Evolutionary conservation across 2,888 invertebrate species (phyloP).

Genomic region (Drosophila niveifrons): DNA sequence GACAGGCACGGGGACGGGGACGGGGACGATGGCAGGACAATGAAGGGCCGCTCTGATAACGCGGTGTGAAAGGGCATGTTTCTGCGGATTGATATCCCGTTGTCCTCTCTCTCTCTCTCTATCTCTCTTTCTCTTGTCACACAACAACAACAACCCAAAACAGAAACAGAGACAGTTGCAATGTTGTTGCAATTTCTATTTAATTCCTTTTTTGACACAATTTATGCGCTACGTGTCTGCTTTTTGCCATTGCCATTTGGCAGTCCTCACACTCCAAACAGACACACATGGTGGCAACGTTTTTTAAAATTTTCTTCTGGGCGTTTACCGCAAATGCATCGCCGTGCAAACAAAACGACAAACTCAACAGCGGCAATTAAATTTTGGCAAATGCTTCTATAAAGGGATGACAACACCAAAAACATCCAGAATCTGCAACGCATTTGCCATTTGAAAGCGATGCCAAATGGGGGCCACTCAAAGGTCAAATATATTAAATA

Average conservation of each 20-base stretch:
- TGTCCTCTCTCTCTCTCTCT: constrained; percentile 61
- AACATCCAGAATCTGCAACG: not conserved
- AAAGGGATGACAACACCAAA: constrained; percentile 12
- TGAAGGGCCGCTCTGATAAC: constrained; percentile 58
- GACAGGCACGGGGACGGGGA: not conserved
- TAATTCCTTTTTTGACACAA: constrained; percentile 45
- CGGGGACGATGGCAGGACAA: constrained; percentile 8
- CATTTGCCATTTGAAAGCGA: not conserved
- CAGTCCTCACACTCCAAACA: constrained; percentile 24
- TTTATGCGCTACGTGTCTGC: constrained; percentile 59
- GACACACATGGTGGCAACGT: constrained; percentile 41
- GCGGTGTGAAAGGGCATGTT: constrained; percentile 85
- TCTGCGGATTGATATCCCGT: constrained; percentile 84
- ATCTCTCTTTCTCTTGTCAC: too few species aligned
- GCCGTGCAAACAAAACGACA: constrained; percentile 35
- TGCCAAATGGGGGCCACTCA: constrained; percentile 1
- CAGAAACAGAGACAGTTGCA: constrained; percentile 38
- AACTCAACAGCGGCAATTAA: constrained; percentile 56
- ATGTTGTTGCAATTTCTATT: constrained; percentile 30
- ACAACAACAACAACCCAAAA: constrained; percentile 13
- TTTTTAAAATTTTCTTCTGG: constrained; percentile 54
- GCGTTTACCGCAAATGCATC: constrained; percentile 64
- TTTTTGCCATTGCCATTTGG: constrained; percentile 40
- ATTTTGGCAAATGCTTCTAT: constrained; percentile 11
- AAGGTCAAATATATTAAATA: constrained; percentile 37